Percentiles rank a stretch among this genome's conserved stretches.
Conservation (phyloP, 23 tunicate genomes). For the Styela plicata region DNA sequence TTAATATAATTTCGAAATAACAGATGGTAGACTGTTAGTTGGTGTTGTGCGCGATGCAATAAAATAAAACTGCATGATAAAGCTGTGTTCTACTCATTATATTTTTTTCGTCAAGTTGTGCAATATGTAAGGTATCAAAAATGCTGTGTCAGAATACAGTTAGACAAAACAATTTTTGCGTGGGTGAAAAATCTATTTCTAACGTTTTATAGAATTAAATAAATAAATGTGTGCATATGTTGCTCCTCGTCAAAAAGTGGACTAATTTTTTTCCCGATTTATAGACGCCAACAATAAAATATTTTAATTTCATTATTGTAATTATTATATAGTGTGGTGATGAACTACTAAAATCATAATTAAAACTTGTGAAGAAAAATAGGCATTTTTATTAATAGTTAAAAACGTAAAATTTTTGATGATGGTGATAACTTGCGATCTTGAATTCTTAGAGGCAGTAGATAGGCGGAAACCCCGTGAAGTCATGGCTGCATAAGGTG, state of each 20-base stretch:
- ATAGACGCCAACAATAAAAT: not conserved
- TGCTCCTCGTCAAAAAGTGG: not conserved
- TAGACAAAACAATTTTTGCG: no score
- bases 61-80: not conserved
- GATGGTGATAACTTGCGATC: no score
- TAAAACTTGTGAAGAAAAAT: not conserved
- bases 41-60: not conserved
- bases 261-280: not conserved
- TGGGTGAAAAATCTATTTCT: not conserved
- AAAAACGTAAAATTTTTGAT: no score
- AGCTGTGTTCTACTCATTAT: not conserved
- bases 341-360: not conserved
- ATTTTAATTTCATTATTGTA: no score
- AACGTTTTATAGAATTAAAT: not conserved
- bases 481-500: not conserved
- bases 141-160: no score
- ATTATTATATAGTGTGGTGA: no score
- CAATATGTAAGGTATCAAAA: no score
- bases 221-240: conserved; percentile 24
- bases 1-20: not conserved
- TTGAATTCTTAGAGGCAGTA: conserved; percentile 1
- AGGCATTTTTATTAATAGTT: not conserved
- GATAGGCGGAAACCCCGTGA: not conserved
- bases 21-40: not conserved
- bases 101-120: not conserved